These are phyloP conservation scores for Onthophagus taurus DNA, from an alignment of 1,140 invertebrate species.

Conservation along the genomic window DNA sequence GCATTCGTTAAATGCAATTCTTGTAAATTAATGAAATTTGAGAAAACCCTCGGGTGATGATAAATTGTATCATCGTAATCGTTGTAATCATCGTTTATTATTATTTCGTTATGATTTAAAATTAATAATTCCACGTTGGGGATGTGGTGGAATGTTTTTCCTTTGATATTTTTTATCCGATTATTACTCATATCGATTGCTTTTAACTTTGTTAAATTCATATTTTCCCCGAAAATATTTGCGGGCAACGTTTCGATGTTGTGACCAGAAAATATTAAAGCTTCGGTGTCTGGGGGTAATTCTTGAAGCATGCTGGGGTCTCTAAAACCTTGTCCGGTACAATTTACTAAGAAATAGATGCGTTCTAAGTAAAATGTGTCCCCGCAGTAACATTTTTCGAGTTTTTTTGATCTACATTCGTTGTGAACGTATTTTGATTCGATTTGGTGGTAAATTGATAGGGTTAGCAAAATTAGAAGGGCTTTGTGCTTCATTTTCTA, in stretches of 20 bases:
- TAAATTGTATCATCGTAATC: slow-evolving; percentile 48
- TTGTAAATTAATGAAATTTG: slow-evolving; percentile 62
- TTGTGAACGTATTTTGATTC: slow-evolving; percentile 10
- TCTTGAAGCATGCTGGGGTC: slow-evolving; percentile 48
- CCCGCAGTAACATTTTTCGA: slow-evolving; percentile 44
- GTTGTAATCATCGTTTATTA: slow-evolving; percentile 44
- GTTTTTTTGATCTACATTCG: slow-evolving; percentile 18
- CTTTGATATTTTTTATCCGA: slow-evolving; percentile 61
- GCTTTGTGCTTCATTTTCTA: too few species aligned
- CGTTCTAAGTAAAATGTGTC: slow-evolving; percentile 42
- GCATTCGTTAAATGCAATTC: slow-evolving; percentile 68
- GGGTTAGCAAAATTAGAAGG: neutral
- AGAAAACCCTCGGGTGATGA: slow-evolving; percentile 66
- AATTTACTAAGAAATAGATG: slow-evolving; percentile 60
- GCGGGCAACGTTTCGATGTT: slow-evolving; percentile 51
- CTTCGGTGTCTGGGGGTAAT: slow-evolving; percentile 56
- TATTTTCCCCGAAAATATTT: slow-evolving; percentile 60
- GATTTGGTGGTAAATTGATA: neutral
- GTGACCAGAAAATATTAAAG: slow-evolving; percentile 69
- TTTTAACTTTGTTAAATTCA: slow-evolving; percentile 48
- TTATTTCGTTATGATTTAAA: slow-evolving; percentile 64
- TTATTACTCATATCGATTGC: slow-evolving; percentile 72
- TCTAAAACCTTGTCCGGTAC: slow-evolving; percentile 54
- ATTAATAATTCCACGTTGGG: slow-evolving; percentile 59
- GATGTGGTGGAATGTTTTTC: slow-evolving; percentile 70